Conservation (phyloP, 2,797 vertebrate species). For the Pipistrellus pygmaeus region DNA sequence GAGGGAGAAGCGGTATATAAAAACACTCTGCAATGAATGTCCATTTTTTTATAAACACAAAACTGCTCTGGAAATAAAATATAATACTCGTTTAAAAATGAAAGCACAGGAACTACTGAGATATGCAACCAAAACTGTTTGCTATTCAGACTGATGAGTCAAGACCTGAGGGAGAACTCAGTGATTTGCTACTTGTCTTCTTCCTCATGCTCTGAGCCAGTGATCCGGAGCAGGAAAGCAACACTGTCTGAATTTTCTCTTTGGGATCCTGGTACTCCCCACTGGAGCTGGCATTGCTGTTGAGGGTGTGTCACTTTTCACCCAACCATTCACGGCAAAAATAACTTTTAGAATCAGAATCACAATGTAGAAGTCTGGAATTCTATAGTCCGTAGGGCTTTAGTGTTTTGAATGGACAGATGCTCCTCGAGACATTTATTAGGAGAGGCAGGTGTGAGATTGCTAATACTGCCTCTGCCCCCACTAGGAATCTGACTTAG, state of each 20-base stretch:
- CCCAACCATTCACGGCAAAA: background rate
- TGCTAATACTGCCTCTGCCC: background rate
- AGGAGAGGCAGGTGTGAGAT: background rate
- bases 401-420: background rate
- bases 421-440: background rate
- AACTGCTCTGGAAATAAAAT: background rate
- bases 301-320: slow-evolving; percentile 4
- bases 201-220: slow-evolving; percentile 14
- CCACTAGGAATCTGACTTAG: background rate
- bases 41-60: background rate
- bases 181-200: slow-evolving; percentile 52
- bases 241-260: background rate
- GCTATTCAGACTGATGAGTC: background rate
- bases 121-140: background rate
- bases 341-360: background rate
- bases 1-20: background rate
- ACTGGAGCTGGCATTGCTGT: background rate
- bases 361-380: background rate
- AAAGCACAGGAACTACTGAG: slow-evolving; percentile 17
- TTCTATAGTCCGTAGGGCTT: background rate
- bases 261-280: background rate
- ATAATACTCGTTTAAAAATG: background rate
- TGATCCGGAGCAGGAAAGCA: slow-evolving; percentile 21
- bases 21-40: background rate
- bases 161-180: slow-evolving; percentile 33